Base-by-base conservation (phyloP, 2,888 invertebrate species). In the Pyrrhia umbra region DNA sequence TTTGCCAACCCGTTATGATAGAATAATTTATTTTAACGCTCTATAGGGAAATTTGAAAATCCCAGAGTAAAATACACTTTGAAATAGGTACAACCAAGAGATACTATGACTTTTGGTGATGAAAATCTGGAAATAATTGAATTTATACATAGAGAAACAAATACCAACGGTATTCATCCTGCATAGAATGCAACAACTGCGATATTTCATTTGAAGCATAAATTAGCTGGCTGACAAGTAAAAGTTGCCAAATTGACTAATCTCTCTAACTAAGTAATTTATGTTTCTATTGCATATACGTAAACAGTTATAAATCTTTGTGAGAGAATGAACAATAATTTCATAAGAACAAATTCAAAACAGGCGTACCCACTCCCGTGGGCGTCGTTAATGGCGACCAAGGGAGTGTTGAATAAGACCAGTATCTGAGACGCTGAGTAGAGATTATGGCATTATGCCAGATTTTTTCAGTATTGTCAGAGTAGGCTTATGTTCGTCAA, bases 401-500 rank as follows among this genome's bases (percentile, higher is more conserved):
- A 23, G 15, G 15, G 16, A 15, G n/a, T 55, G 43, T 43, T 55
- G 30, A 39, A 30, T 50, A 46, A 54, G 54, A 39, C 18, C 16
- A 66, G 57, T 40, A 42, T 43, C 8, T 21, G 9, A 55, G 25
- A 21, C 72, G 25, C 8, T n/a, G 18, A 18, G 18, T 34, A 40
- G 42, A 67, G 42, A 72, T 56, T 66, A 72, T 68, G 68, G 68
- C 68, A 21, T 5, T 6, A 18, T 42, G 68, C 68, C 74, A 73
- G 23, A 6, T 20, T 47, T 71, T 39, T 66, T 51, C 21, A 10
- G 49, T 15, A 16, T 6, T 25, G 16, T 15, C 15, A 50, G 43
- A 10, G 39, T 34, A 16, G 20, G 45, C 56, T 71, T 68, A 30
- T 45, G 23, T 49, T 49, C 21, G 20, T n/a, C 30, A 50, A 56